These are phyloP conservation scores for Antechinus stuartii DNA, from an alignment of 2,113 vertebrate species.

Conservation along the genomic window DNA sequence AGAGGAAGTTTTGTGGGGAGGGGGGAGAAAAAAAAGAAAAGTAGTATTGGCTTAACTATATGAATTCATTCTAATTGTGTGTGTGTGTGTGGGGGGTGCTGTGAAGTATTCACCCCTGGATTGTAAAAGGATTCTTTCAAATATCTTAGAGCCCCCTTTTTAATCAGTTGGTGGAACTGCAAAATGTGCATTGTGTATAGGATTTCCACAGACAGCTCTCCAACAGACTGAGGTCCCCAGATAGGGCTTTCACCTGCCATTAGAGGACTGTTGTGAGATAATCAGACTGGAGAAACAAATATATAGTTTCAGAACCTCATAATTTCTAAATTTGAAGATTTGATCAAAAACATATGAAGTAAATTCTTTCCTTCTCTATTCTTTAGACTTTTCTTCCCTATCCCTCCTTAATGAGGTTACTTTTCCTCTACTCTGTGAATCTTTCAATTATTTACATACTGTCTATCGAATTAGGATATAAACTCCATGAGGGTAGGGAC, in stretches of 20 bases:
- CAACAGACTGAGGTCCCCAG: not conserved
- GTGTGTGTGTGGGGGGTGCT: not conserved
- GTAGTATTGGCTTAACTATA: not conserved
- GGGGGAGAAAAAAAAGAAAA: not conserved
- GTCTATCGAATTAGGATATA: not conserved
- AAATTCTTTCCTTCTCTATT: not conserved
- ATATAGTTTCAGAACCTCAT: not conserved
- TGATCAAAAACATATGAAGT: not conserved
- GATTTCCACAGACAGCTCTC: not conserved
- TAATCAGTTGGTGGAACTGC: not conserved
- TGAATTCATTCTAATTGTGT: not conserved
- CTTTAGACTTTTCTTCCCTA: not conserved
- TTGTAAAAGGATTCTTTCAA: not conserved
- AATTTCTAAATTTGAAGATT: not conserved
- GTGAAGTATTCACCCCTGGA: not conserved
- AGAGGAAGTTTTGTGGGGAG: not conserved
- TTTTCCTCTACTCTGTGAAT: not conserved
- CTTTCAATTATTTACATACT: not conserved
- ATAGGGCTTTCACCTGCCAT: not conserved
- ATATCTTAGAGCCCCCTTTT: conserved; percentile 21
- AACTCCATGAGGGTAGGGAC: too few relatives aligned
- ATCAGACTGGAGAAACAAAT: not conserved
- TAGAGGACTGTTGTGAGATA: not conserved
- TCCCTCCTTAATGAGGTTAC: not conserved
- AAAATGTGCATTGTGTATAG: not conserved